Evolutionary conservation across 2,797 vertebrate species (phyloP).

Genomic region (Orientallactaga sibirica): DNA sequence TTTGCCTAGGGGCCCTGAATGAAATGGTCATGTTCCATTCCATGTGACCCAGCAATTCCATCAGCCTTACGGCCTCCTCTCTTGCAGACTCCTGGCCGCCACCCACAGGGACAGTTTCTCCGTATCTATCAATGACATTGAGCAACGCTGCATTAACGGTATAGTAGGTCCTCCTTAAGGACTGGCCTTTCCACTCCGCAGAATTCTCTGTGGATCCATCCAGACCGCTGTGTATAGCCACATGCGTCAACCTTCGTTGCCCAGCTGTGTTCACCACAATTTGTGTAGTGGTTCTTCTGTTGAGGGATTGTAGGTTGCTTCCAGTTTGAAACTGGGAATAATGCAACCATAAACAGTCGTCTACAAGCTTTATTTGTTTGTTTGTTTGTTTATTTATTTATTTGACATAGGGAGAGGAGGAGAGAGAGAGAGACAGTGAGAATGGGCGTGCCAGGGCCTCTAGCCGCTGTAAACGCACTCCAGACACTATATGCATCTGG

Average conservation of each 20-base stretch:
- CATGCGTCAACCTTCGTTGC: background rate
- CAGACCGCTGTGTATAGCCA: background rate
- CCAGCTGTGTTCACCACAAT: background rate
- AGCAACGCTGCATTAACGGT: background rate
- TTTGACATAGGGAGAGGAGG: too few relatives aligned
- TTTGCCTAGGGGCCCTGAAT: background rate
- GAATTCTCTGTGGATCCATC: background rate
- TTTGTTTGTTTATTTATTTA: too few relatives aligned
- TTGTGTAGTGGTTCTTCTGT: background rate
- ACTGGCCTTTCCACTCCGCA: background rate
- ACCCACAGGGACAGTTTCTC: background rate
- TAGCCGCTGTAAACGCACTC: too few relatives aligned
- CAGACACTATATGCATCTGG: too few relatives aligned
- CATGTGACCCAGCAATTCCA: background rate
- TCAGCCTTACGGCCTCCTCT: background rate
- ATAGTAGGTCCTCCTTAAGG: background rate
- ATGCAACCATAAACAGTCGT: background rate
- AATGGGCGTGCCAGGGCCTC: too few relatives aligned
- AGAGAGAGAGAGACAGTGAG: too few relatives aligned
- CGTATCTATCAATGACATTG: background rate
- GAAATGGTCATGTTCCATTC: background rate
- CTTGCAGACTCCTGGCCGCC: background rate
- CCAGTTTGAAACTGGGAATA: slow-evolving; percentile 17
- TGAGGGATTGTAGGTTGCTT: background rate
- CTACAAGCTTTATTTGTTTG: background rate